A percentile compares a stretch with the other conserved stretches of the same genome.
Evolutionary conservation across 2,888 invertebrate species (phyloP).

Genomic region (Thalpophila matura): DNA sequence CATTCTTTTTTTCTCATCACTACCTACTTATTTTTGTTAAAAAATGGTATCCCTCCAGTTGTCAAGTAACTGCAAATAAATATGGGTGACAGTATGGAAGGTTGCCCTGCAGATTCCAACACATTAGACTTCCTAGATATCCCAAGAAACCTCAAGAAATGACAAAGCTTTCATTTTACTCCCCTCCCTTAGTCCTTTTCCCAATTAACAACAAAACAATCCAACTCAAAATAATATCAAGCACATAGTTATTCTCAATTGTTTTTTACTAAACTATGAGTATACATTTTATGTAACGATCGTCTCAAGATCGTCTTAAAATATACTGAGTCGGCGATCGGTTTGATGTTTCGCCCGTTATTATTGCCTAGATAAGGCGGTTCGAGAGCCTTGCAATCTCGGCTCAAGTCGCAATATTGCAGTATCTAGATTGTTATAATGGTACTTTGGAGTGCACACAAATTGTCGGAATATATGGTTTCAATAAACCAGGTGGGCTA

Average conservation of each 20-base stretch:
- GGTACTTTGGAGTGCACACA: constrained; percentile 44
- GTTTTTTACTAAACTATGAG: not conserved
- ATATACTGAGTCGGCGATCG: constrained; percentile 39
- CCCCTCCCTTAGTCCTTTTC: not conserved
- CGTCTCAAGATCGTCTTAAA: constrained; percentile 71
- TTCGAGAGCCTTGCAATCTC: constrained; percentile 76
- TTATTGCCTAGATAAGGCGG: constrained; percentile 81
- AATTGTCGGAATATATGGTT: constrained; percentile 20
- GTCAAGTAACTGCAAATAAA: no score
- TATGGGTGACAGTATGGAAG: no score
- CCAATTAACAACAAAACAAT: constrained; percentile 13
- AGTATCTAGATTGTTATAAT: constrained; percentile 64
- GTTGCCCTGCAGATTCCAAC: no score
- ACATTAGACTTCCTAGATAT: no score
- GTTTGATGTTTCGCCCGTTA: constrained; percentile 73
- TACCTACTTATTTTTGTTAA: no score
- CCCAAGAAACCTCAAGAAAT: no score
- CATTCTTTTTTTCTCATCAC: no score
- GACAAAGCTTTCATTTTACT: not conserved
- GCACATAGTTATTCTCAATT: constrained; percentile 27
- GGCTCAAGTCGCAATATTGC: constrained; percentile 79
- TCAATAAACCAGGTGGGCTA: not conserved
- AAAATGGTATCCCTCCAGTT: no score
- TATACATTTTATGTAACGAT: constrained; percentile 40
- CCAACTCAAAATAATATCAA: not conserved